Evolutionary conservation across 2,113 vertebrate genomes (phyloP).

Genomic region (Microcebus tavaratra): DNA sequence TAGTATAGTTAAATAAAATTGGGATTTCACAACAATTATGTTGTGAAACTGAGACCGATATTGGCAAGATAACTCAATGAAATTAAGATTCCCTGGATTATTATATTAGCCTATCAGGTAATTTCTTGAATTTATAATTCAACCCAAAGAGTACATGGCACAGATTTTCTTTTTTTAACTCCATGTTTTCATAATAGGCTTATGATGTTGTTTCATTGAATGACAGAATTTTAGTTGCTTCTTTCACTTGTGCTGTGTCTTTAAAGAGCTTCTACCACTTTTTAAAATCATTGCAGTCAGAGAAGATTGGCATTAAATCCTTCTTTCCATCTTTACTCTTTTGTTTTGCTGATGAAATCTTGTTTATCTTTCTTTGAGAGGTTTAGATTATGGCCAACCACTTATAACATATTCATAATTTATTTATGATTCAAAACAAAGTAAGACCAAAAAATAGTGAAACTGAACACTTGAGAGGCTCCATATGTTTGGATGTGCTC

Average conservation of each 20-base stretch:
- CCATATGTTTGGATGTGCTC: slow-evolving; percentile 39
- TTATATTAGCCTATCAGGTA: slow-evolving; percentile 27
- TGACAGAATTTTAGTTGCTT: neutral
- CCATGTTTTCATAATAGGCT: neutral
- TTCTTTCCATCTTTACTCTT: slow-evolving; percentile 37
- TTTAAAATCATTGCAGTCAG: slow-evolving; percentile 23
- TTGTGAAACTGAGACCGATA: slow-evolving; percentile 46
- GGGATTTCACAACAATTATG: slow-evolving; percentile 10
- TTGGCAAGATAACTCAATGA: slow-evolving; percentile 24
- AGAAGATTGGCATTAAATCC: slow-evolving; percentile 38
- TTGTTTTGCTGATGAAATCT: slow-evolving; percentile 51
- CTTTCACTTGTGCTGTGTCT: slow-evolving; percentile 10
- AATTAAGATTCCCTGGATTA: slow-evolving; percentile 57
- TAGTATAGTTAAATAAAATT: slow-evolving; percentile 47
- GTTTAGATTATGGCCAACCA: slow-evolving; percentile 30
- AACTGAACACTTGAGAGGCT: slow-evolving; percentile 41
- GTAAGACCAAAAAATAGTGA: slow-evolving; percentile 27
- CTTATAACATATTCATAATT: slow-evolving; percentile 32
- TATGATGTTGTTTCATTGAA: neutral
- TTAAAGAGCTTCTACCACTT: slow-evolving; percentile 40
- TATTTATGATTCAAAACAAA: slow-evolving; percentile 50
- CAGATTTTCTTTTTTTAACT: slow-evolving; percentile 50
- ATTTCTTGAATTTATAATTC: slow-evolving; percentile 39
- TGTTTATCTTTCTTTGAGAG: slow-evolving; percentile 44
- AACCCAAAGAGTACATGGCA: neutral